These are phyloP conservation scores for Tetragnatha versicolor DNA, from an alignment of 1,140 invertebrate species.

Conservation along the genomic window DNA sequence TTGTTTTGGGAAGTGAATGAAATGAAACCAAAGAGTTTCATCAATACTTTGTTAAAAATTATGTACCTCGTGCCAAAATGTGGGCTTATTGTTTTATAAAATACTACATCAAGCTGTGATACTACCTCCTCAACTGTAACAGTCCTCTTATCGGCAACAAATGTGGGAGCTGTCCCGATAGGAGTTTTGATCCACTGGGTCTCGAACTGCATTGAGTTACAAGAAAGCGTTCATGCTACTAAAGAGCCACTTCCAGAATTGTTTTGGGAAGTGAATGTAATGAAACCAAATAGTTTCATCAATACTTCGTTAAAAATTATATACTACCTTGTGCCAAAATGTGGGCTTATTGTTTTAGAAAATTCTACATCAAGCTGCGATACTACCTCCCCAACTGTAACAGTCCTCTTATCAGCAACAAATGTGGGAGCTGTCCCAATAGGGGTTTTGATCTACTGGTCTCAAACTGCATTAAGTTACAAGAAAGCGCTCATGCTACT, in stretches of 20 bases:
- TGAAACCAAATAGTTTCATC: no score
- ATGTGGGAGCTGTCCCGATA: no score
- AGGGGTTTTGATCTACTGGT: background rate
- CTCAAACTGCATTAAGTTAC: background rate
- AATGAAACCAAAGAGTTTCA: no score
- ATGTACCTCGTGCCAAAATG: background rate
- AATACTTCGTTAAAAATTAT: no score
- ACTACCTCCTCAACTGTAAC: background rate
- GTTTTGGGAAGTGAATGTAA: no score
- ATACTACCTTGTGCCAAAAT: background rate
- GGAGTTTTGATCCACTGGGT: no score
- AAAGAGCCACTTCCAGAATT: no score
- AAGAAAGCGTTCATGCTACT: no score
- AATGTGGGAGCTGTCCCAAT: conserved; percentile 8
- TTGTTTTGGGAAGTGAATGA: no score
- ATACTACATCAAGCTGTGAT: background rate
- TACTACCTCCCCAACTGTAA: background rate
- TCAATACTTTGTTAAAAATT: no score
- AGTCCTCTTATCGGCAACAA: no score
- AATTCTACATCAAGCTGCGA: background rate
- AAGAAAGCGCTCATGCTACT: background rate
- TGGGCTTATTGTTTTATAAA: background rate
- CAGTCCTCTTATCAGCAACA: background rate
- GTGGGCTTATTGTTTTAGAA: background rate
- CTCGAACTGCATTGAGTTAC: no score